A percentile compares a stretch with the other conserved stretches of the same genome.
Conservation (phyloP, 2,113 vertebrate species). For the Zapus hudsonius region DNA sequence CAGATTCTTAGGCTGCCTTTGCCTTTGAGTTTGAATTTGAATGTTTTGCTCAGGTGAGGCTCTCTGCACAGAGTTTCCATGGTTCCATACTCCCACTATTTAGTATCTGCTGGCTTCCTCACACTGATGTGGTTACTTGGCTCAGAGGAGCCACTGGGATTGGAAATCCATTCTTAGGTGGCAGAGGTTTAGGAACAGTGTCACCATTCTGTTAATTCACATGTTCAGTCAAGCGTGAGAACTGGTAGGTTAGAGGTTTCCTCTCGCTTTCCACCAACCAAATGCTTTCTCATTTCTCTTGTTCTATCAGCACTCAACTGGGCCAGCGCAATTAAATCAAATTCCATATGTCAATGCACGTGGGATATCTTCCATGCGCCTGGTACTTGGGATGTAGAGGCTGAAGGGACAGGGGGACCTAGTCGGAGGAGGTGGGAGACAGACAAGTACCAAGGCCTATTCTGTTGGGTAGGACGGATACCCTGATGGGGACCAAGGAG, state of each 20-base stretch:
- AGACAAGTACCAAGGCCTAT: accelerated
- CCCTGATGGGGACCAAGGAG: accelerated
- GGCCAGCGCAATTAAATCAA: not conserved
- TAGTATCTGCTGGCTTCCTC: not conserved
- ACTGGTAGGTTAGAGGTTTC: not conserved
- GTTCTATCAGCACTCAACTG: not conserved
- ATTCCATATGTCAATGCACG: not conserved
- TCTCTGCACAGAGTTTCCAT: not conserved
- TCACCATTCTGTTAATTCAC: not conserved
- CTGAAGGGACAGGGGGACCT: not conserved
- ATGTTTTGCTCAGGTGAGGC: not conserved
- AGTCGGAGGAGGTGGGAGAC: accelerated
- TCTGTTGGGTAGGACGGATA: not conserved
- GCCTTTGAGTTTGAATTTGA: slow-evolving; percentile 13
- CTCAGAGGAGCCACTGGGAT: not conserved
- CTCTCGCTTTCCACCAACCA: not conserved
- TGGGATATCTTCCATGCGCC: not conserved
- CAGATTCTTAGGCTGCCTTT: not conserved
- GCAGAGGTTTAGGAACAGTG: not conserved
- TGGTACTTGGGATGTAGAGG: not conserved
- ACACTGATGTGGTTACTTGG: not conserved
- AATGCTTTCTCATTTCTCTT: not conserved
- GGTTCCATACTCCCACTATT: not conserved
- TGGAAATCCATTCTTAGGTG: not conserved
- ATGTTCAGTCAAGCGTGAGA: not conserved